phyloP scores from a whole-genome alignment of 2,888 invertebrate species.

The Polydrusus tereticollis region DNA sequence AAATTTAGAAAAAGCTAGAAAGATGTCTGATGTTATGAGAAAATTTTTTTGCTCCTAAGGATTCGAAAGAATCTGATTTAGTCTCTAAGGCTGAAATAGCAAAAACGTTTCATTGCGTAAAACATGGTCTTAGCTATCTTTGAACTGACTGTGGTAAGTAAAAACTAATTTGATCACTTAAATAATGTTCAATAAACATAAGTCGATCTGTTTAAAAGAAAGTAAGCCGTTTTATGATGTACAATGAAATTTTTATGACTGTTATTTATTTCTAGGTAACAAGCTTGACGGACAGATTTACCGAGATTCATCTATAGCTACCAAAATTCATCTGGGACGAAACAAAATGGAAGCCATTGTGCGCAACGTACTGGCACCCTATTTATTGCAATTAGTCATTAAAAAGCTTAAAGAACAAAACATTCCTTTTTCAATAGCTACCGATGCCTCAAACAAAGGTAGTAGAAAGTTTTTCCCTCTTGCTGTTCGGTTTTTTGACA shows the following conservation, averaged over 20 bases:
- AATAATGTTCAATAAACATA: background rate
- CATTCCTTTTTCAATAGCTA: constrained; percentile 20
- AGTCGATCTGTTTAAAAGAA: background rate
- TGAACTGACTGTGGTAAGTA: background rate
- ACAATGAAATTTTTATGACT: background rate
- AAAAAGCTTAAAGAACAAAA: constrained; percentile 1
- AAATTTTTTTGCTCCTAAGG: background rate
- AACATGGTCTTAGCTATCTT: constrained; percentile 1
- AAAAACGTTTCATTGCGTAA: constrained; percentile 2
- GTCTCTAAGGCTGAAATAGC: background rate
- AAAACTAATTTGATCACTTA: background rate
- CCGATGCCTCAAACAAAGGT: constrained; percentile 19
- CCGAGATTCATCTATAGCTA: constrained; percentile 13
- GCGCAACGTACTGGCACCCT: constrained; percentile 20
- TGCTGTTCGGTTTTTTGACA: constrained; percentile 8
- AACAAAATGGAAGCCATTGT: constrained; percentile 15
- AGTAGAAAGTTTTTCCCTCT: constrained; percentile 11
- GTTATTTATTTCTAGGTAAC: background rate
- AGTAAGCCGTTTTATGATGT: background rate
- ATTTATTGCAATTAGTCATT: constrained; percentile 12
- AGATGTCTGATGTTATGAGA: background rate
- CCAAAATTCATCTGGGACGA: constrained; percentile 15
- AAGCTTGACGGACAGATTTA: background rate
- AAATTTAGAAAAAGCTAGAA: constrained; percentile 11
- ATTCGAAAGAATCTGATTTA: background rate